Base-by-base conservation (phyloP, 2,888 invertebrate species). In the Drosophila setosimentum region DNA sequence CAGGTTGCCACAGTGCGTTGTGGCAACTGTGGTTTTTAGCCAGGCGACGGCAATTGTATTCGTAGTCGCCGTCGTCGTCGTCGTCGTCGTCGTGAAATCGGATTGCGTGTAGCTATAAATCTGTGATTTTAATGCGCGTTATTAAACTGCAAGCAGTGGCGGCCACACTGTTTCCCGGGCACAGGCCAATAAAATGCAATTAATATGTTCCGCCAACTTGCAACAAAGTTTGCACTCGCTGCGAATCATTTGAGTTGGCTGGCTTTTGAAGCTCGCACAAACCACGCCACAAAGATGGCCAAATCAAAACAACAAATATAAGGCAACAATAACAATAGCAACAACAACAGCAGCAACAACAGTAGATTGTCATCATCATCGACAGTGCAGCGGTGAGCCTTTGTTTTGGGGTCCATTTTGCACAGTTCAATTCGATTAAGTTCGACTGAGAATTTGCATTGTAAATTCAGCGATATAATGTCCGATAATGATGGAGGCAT, bases 141-240 rank as follows among this genome's bases (percentile, higher is more conserved):
- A 87, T 89, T 87, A 87, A 87, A 87, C 73, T 87, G 85, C 87
- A 82, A 77, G 78, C 83, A 79, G 76, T 71, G 59, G 29, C 29
- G 40, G 45, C 48, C 48, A 37, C 54, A 45, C 27, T 49, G 29
- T 30, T 53, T 48, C 32, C 32, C 57, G 10, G 54, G 61, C 62
- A 16, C 73, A 80, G 87, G 83, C 82, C 89, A 90, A 89, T 89
- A 89, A 89, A 89, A 89, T 87, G 89, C 89, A 89, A 89, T 89
- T 89, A 89, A 90, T 87, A 89, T 90, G 88, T 85, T 89, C 80
- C 80, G 82, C 87, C 82, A 86, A 72, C 69, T 73, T 86, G 85
- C 85, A 86, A 88, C 89, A 88, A 86, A 86, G 89, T 86, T 74
- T 76, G 79, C 60, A 16, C 4, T 42, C 45, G 68, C 45, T 30